These are phyloP conservation scores for Scomber scombrus DNA, from an alignment of 2,113 vertebrate species.

Conservation along the genomic window DNA sequence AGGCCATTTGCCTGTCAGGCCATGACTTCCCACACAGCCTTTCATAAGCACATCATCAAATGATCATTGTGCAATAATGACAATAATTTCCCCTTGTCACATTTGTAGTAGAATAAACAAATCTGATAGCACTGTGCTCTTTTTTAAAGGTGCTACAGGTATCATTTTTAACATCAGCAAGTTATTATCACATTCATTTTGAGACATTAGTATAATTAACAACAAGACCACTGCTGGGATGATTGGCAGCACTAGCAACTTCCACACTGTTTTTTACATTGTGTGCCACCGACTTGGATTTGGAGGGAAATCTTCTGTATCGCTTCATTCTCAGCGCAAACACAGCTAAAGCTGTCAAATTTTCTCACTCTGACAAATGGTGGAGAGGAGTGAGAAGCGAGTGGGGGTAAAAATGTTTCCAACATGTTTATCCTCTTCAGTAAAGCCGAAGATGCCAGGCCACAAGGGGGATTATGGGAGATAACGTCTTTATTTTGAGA, in stretches of 20 bases:
- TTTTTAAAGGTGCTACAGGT: slow-evolving; percentile 29
- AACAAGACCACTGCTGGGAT: slow-evolving; percentile 41
- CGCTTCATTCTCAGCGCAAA: slow-evolving; percentile 29
- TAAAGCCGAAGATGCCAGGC: slow-evolving; percentile 25
- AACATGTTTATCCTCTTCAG: slow-evolving; percentile 22
- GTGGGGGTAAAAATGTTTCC: background rate
- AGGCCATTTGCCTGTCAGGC: slow-evolving; percentile 8
- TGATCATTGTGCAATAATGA: slow-evolving; percentile 5
- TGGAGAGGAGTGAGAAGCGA: slow-evolving; percentile 6
- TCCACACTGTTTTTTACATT: slow-evolving; percentile 20
- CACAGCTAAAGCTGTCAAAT: slow-evolving; percentile 17
- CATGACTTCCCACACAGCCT: slow-evolving; percentile 29
- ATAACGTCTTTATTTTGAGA: slow-evolving; percentile 23
- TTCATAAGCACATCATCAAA: slow-evolving; percentile 12
- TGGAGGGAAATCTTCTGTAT: slow-evolving; percentile 21
- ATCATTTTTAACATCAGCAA: slow-evolving; percentile 39
- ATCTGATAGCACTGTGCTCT: slow-evolving; percentile 10
- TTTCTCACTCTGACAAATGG: slow-evolving; percentile 14
- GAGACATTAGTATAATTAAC: slow-evolving; percentile 37
- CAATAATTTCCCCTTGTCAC: background rate
- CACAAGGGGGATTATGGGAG: slow-evolving; percentile 34
- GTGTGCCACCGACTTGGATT: slow-evolving; percentile 11
- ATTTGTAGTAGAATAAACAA: background rate
- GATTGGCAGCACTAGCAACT: slow-evolving; percentile 51
- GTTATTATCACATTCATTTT: slow-evolving; percentile 28